Base-by-base conservation (phyloP, 2,113 vertebrate genomes). In the Apaloderma vittatum region DNA sequence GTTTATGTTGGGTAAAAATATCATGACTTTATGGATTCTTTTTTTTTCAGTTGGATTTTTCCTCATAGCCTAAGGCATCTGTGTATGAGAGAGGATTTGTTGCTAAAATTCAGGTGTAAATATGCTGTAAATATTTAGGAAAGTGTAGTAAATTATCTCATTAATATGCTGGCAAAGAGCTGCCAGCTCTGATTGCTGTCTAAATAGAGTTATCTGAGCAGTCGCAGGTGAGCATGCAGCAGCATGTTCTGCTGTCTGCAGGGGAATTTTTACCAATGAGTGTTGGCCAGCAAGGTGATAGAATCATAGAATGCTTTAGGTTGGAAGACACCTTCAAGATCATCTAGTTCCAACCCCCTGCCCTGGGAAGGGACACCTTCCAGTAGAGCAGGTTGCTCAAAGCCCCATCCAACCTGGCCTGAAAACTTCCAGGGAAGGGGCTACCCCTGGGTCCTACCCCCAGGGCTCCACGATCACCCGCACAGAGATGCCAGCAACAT, bases 111-210 rank as follows among this genome's bases (percentile, higher is more conserved):
- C 71, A 76, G 58, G 66, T 82, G 70, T 85, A 88, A 87, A 84
- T 49, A 70, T 2, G 14, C 67, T n/a, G n/a, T 49, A 91, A 91
- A 90, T 96, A 52, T 75, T 94, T 93, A 92, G 70, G 48, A 72
- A 78, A 90, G n/a, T 5, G 1, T 1, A 55, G 37, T 54, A 68
- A 91, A 74, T 43, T 51, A 22, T 74, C 57, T 81, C 2, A 2
- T 88, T 68, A 72, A 79, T 23, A 21, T 11, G 40, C 78, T 78
- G 26, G 52, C 81, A 91, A 55, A 67, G 43, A 90, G 37, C 30
- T 12, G 19, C 52, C 67, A 48, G 22, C 63, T 79, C 71, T 62
- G n/a, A 46, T 27, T 70, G 71, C 71, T 57, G 19, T 40, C 71
- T 77, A 21, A 88, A 58, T 24, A 52, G 26, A 85, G 36, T 14